A percentile compares a stretch with the other conserved stretches of the same genome.
These are phyloP conservation scores for Hecatera dysodea DNA, from an alignment of 2,888 invertebrate species.

Conservation along the genomic window DNA sequence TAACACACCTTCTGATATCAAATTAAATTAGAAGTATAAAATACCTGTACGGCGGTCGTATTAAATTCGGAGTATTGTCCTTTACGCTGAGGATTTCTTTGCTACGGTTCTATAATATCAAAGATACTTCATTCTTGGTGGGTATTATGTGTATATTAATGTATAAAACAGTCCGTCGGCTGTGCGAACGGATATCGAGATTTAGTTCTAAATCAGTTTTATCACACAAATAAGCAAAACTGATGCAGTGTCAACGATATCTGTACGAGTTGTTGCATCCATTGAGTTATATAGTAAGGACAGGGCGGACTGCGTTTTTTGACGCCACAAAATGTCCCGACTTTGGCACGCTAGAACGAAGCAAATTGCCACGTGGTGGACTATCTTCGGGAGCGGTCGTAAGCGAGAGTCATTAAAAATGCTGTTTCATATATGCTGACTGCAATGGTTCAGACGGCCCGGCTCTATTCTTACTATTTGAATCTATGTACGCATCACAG, in stretches of 20 bases:
- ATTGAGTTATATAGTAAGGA: no score
- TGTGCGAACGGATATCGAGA: conserved; percentile 29
- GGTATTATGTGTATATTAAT: conserved; percentile 35
- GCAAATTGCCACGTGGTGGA: no score
- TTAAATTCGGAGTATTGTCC: conserved; percentile 11
- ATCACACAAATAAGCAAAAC: conserved; percentile 35
- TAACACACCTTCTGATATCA: conserved; percentile 36
- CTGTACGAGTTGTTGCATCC: conserved; percentile 31
- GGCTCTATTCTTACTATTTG: no score
- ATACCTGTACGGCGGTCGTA: conserved; percentile 5
- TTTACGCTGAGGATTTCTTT: conserved; percentile 14
- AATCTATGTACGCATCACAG: conserved; percentile 33
- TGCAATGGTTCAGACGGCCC: no score
- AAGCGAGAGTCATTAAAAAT: no score
- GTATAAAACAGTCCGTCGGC: conserved; percentile 21
- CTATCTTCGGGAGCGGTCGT: no score
- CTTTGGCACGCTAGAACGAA: no score
- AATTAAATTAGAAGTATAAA: conserved; percentile 24
- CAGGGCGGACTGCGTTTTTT: no score
- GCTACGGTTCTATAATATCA: conserved; percentile 31
- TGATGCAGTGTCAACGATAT: conserved; percentile 13
- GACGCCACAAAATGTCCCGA: no score
- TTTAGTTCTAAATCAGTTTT: conserved; percentile 28
- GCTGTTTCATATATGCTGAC: no score
- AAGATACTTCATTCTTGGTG: conserved; percentile 25